Percentiles rank a stretch among this genome's conserved stretches.
Evolutionary conservation across 2,113 vertebrate species (phyloP).

Genomic region (Heterotis niloticus): DNA sequence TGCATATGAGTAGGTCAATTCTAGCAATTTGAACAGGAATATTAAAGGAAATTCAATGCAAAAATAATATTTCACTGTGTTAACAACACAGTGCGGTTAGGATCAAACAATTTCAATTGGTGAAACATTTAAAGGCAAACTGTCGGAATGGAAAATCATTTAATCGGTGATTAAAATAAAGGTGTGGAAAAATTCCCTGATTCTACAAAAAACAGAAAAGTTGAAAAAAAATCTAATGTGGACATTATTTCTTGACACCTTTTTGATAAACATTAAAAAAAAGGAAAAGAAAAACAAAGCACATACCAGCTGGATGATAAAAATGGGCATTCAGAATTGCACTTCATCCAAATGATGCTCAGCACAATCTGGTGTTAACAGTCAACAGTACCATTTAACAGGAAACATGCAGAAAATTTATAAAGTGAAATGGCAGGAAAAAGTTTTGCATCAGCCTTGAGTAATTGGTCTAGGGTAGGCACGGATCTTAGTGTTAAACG

Average conservation of each 20-base stretch:
- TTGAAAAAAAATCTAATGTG: background rate
- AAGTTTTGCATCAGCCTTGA: too few relatives aligned
- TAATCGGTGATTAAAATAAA: constrained; percentile 14
- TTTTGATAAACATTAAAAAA: constrained; percentile 32
- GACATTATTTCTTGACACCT: constrained; percentile 27
- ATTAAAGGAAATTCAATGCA: background rate
- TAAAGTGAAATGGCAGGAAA: too few relatives aligned
- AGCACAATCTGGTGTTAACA: constrained; percentile 45
- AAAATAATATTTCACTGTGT: background rate
- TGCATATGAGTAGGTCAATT: background rate
- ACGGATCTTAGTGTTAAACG: too few relatives aligned
- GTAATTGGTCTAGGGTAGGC: too few relatives aligned
- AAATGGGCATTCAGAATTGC: constrained; percentile 33
- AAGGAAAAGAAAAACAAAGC: constrained; percentile 37
- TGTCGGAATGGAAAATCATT: constrained; percentile 3
- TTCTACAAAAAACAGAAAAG: background rate
- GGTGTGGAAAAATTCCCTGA: background rate
- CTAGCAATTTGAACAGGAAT: background rate
- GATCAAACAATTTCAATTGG: background rate
- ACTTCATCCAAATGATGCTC: constrained; percentile 30
- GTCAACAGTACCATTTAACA: constrained; percentile 42
- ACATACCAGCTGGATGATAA: constrained; percentile 48
- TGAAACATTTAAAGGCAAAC: background rate
- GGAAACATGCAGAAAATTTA: constrained; percentile 32
- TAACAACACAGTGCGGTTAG: background rate